A percentile compares a stretch with the other conserved stretches of the same genome.
These are phyloP conservation scores for Mustelus asterias DNA, from an alignment of 2,113 vertebrate species.

Conservation along the genomic window DNA sequence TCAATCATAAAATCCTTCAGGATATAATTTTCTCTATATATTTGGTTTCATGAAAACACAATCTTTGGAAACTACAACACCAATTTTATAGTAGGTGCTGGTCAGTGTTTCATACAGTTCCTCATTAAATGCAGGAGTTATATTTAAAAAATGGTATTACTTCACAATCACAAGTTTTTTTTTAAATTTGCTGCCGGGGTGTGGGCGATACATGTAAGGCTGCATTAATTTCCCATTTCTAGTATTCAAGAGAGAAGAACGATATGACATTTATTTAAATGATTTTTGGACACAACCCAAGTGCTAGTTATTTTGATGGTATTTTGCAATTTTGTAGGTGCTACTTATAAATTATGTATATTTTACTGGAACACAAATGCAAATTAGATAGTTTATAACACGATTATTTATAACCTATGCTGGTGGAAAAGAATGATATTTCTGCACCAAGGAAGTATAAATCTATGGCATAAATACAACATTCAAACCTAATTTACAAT, in stretches of 20 bases:
- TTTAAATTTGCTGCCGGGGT: neutral
- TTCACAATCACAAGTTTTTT: neutral
- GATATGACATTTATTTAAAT: conserved; percentile 12
- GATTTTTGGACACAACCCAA: conserved; percentile 25
- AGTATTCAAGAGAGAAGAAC: neutral
- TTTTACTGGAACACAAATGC: neutral
- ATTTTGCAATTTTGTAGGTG: neutral
- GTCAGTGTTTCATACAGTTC: neutral
- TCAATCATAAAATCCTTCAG: neutral
- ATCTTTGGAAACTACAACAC: neutral
- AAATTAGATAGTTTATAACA: neutral
- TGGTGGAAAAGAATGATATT: neutral
- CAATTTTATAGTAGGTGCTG: neutral
- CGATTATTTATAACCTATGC: neutral
- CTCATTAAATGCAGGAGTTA: neutral
- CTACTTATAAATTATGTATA: neutral
- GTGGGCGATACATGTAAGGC: neutral
- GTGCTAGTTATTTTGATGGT: conserved; percentile 39
- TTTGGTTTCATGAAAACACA: neutral
- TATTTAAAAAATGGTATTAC: neutral
- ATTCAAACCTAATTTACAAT: neutral
- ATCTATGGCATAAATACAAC: neutral
- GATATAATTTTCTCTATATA: neutral
- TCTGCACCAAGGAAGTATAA: neutral
- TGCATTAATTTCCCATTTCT: neutral